A percentile compares a stretch with the other conserved stretches of the same genome.
Conservation (phyloP, 2,113 vertebrate species). For the Centrocercus urophasianus region DNA sequence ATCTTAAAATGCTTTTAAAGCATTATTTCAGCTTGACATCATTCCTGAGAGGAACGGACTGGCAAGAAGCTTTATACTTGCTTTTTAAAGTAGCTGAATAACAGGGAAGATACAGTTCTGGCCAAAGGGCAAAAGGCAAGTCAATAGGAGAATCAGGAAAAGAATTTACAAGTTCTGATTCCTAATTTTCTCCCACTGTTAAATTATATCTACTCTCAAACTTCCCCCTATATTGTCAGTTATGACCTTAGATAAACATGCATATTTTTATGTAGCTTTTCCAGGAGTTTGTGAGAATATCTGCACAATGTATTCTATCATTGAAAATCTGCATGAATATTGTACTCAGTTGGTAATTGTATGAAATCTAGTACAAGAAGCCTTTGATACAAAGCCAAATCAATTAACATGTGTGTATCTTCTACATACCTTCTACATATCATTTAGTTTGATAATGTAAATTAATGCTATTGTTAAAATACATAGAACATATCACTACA, state of each 20-base stretch:
- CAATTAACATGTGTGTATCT: not conserved
- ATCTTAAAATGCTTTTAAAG: conserved; percentile 45
- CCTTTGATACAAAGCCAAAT: not conserved
- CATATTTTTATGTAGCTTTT: not conserved
- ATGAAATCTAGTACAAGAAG: not conserved
- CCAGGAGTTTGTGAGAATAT: not conserved
- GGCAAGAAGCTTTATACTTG: not conserved
- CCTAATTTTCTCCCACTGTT: not conserved
- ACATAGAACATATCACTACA: not conserved
- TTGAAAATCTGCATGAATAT: not conserved
- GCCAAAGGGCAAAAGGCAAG: not conserved
- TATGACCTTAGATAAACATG: not conserved
- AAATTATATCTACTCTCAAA: not conserved
- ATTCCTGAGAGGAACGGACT: not conserved
- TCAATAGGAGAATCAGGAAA: not conserved
- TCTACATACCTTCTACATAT: not conserved
- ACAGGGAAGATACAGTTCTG: not conserved
- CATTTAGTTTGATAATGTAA: not conserved
- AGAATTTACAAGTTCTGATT: not conserved
- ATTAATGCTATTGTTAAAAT: not conserved
- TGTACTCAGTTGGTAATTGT: not conserved
- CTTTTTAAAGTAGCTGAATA: not conserved
- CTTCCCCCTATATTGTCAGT: not conserved
- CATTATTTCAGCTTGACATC: conserved; percentile 35
- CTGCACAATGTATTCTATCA: not conserved